Percentiles rank a stretch among this genome's conserved stretches.
These are phyloP conservation scores for Dendrocincla tyrannina DNA, from an alignment of 2,797 vertebrate genomes.

Conservation along the genomic window DNA sequence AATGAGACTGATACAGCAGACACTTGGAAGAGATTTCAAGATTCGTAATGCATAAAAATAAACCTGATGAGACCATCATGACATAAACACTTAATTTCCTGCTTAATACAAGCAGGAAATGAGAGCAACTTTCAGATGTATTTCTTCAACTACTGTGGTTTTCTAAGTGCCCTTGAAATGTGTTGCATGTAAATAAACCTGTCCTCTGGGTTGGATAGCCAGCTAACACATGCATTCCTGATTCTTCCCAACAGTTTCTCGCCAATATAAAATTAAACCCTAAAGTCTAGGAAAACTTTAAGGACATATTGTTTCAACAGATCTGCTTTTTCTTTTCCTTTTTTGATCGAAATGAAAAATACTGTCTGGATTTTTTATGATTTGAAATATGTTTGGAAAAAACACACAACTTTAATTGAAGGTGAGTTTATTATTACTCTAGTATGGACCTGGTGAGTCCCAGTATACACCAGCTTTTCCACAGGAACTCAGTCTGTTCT, in stretches of 20 bases:
- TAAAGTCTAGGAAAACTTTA: neutral
- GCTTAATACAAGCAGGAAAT: constrained; percentile 3
- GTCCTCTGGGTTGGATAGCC: constrained; percentile 31
- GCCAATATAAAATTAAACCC: neutral
- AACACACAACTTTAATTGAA: neutral
- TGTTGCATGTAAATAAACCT: constrained; percentile 38
- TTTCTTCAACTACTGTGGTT: constrained; percentile 45
- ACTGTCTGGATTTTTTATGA: neutral
- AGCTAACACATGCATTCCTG: neutral
- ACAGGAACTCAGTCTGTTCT: constrained; percentile 14
- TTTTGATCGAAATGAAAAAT: neutral
- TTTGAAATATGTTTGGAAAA: constrained; percentile 7
- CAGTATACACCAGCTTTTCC: constrained; percentile 16
- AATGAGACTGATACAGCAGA: neutral
- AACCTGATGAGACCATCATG: neutral
- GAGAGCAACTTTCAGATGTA: constrained; percentile 41
- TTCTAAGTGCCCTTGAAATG: constrained; percentile 37
- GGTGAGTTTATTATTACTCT: constrained; percentile 38
- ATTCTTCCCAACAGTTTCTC: constrained; percentile 1
- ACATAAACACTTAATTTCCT: neutral
- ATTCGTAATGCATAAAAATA: constrained; percentile 9
- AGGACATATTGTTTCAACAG: neutral
- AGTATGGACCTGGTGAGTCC: neutral
- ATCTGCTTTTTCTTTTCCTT: neutral
- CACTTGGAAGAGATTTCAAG: neutral